A percentile compares a stretch with the other conserved stretches of the same genome.
These are phyloP conservation scores for Pammene fasciana DNA, from an alignment of 2,888 invertebrate species.

Conservation along the genomic window DNA sequence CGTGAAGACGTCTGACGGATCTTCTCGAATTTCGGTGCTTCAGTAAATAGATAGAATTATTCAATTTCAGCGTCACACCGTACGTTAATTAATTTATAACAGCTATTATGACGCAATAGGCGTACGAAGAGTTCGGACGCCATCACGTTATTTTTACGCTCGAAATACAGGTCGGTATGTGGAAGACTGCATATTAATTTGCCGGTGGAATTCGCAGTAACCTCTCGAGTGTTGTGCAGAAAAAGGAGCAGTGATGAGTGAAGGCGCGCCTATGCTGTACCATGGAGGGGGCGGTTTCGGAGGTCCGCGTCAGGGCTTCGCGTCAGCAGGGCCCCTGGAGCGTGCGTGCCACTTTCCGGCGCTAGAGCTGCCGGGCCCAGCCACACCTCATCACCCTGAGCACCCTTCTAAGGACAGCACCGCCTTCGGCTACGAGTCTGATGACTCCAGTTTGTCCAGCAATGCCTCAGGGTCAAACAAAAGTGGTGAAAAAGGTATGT, in stretches of 20 bases:
- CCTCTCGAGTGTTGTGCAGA: conserved; percentile 36
- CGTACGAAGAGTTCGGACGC: conserved; percentile 57
- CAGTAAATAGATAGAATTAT: conserved; percentile 66
- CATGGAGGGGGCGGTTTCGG: conserved; percentile 67
- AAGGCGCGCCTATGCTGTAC: conserved; percentile 73
- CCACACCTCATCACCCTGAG: conserved; percentile 63
- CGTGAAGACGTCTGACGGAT: conserved; percentile 65
- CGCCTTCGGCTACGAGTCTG: conserved; percentile 77
- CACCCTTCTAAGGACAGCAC: conserved; percentile 61
- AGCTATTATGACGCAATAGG: conserved; percentile 76
- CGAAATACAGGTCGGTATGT: conserved; percentile 67
- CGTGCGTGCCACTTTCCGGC: conserved; percentile 64
- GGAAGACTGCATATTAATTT: conserved; percentile 44
- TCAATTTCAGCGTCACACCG: conserved; percentile 66
- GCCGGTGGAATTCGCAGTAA: conserved; percentile 45
- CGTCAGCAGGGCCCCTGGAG: conserved; percentile 60
- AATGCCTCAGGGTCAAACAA: conserved; percentile 78
- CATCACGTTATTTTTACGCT: conserved; percentile 57
- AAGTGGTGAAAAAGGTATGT: conserved; percentile 72
- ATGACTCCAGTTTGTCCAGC: conserved; percentile 79
- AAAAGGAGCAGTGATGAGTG: conserved; percentile 63
- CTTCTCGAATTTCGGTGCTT: conserved; percentile 76
- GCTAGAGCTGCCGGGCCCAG: conserved; percentile 60
- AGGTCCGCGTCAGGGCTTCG: conserved; percentile 63
- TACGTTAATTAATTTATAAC: conserved; percentile 64